phyloP scores from a whole-genome alignment of 2,113 vertebrate genomes.

The Percopsis transmontana region DNA sequence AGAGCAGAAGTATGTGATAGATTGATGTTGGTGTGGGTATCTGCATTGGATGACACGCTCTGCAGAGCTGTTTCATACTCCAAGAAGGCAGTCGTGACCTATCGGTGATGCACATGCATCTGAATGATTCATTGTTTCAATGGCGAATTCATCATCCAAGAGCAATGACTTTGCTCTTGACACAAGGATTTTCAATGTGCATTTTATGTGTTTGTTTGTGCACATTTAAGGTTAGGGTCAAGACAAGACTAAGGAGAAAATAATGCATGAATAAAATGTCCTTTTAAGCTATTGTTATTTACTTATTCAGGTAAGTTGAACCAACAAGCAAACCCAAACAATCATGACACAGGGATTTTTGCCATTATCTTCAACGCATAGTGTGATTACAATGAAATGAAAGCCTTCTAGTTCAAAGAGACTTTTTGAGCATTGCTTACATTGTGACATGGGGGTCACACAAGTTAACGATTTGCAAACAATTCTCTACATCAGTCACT shows the following conservation, averaged over 20 bases:
- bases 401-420: constrained; percentile 62
- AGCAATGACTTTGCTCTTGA: constrained; percentile 13
- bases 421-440: constrained; percentile 65
- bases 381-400: constrained; percentile 32
- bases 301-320: neutral
- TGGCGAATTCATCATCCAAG: constrained; percentile 18
- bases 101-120: constrained; percentile 17
- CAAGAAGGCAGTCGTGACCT: constrained; percentile 43
- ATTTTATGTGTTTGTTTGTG: constrained; percentile 53
- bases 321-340: neutral
- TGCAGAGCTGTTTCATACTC: constrained; percentile 27
- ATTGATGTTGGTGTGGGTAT: constrained; percentile 53
- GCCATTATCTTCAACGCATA: constrained; percentile 6
- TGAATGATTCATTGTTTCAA: constrained; percentile 39
- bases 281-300: neutral
- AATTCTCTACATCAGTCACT: constrained; percentile 73
- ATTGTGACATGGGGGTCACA: constrained; percentile 75
- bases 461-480: constrained; percentile 75
- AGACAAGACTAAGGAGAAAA: neutral
- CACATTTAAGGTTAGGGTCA: constrained; percentile 2
- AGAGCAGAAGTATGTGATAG: constrained; percentile 51
- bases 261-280: neutral
- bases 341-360: neutral
- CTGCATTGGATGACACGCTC: constrained; percentile 36
- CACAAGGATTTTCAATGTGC: constrained; percentile 14